Evolutionary conservation across 2,113 vertebrate species (phyloP), one percentile per base, ranked within the genome.

Genomic region (Osmerus eperlanus): DNA sequence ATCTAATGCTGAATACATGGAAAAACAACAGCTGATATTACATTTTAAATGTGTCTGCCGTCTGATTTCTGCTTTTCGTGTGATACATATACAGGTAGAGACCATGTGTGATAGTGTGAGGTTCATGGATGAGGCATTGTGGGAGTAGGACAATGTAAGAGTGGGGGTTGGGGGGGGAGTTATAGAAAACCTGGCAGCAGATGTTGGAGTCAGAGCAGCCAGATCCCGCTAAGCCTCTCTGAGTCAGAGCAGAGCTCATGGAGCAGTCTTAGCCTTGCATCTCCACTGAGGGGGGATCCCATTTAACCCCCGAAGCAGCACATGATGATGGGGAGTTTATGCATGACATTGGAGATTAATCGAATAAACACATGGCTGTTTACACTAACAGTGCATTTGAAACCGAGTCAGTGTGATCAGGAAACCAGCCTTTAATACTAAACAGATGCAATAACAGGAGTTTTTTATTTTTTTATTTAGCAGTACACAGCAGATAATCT

Each of bases 211-310:
- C 88, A 88, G 82, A 89, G 85, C 80, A 85, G 6, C 84, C 79
- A 85, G 84, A 92, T 89, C 86, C 82, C 81, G 85, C 85, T 90
- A 91, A 91, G 90, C 90, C 83, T 83, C 84, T 69, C 83, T 90
- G 90, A 91, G 83, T 90, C 89, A 89, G 81, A 77, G 86, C 83
- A 65, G 75, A 78, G 88, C 84, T 88, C 83, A 76, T 87, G 76
- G 85, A 82, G 85, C 85, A 85, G 83, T 83, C 84, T 84, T 78
- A 77, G 83, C 87, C 85, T 84, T 86, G 82, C 82, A 85, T 75
- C 80, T 89, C 80, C 84, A 82, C 85, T 88, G 84, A 88, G 81
- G 55, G 75, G 84, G n/a, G 84, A 87, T 86, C 85, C 85, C 79
- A 86, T 85, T 90, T 82, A 84, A 87, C 85, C 83, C 84, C 78